phyloP scores from a whole-genome alignment of 2,888 invertebrate species.

The Cartodere bifasciata region DNA sequence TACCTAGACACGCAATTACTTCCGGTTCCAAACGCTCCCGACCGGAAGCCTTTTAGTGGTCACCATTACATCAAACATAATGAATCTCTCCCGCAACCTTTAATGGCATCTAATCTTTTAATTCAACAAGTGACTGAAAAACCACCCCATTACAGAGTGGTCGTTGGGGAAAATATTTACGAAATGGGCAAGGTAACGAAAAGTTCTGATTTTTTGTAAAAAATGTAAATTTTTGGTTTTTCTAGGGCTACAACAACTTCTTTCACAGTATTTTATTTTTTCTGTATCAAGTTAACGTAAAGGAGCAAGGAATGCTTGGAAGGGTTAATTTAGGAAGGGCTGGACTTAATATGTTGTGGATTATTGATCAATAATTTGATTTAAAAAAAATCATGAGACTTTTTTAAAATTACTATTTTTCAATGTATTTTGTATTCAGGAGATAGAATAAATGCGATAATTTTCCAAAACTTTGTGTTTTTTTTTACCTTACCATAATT shows the following conservation, averaged over 20 bases:
- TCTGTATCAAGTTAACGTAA: conserved; percentile 58
- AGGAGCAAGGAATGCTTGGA: conserved; percentile 63
- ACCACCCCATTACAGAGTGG: conserved; percentile 61
- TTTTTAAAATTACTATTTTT: too few relatives aligned
- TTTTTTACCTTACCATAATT: too few relatives aligned
- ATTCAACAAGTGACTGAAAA: conserved; percentile 49
- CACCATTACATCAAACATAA: conserved; percentile 36
- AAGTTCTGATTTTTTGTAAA: conserved; percentile 1
- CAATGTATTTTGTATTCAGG: too few relatives aligned
- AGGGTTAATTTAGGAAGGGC: conserved; percentile 64
- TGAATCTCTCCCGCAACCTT: conserved; percentile 33
- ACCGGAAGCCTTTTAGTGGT: conserved; percentile 51
- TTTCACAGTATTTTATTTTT: conserved; percentile 78
- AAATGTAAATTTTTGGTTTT: conserved; percentile 19
- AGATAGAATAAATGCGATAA: too few relatives aligned
- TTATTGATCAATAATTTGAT: conserved; percentile 41
- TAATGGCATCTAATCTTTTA: conserved; percentile 40
- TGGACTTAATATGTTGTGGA: conserved; percentile 76
- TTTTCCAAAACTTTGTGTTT: too few relatives aligned
- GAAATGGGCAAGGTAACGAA: conserved; percentile 51
- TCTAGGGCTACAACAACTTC: conserved; percentile 74
- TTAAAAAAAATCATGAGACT: too few relatives aligned
- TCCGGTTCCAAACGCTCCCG: conserved; percentile 50
- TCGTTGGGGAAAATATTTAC: conserved; percentile 50
- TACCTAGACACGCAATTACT: conserved; percentile 77